Percentiles rank a stretch among this genome's conserved stretches.
phyloP scores from a whole-genome alignment of 2,113 vertebrate genomes.

The Indri indri region DNA sequence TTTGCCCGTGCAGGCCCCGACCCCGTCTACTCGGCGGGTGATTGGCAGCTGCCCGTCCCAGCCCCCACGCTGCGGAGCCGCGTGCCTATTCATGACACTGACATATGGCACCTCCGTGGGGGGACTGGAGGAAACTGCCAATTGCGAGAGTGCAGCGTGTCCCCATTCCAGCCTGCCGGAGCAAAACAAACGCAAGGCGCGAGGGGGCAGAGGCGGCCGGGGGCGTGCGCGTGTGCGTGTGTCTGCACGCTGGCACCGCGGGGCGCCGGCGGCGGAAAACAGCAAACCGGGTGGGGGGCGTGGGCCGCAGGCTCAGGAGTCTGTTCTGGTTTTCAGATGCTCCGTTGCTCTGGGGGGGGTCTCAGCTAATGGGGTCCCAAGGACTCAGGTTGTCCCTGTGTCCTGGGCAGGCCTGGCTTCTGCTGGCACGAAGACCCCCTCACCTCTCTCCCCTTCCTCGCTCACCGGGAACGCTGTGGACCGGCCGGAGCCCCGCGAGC shows the following conservation, averaged over 20 bases:
- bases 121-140: conserved; percentile 56
- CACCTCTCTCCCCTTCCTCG: not conserved
- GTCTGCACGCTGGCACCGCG: not conserved
- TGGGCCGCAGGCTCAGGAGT: not conserved
- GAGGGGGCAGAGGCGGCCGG: conserved; percentile 61
- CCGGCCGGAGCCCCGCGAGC: not conserved
- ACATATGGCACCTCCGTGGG: conserved; percentile 68
- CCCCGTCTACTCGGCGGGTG: not conserved
- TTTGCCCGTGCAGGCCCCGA: not conserved
- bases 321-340: not conserved
- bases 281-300: not conserved
- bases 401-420: not conserved
- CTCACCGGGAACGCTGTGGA: accelerated
- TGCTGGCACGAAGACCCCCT: not conserved
- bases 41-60: conserved; percentile 63
- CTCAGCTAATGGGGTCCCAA: not conserved
- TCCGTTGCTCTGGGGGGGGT: not conserved
- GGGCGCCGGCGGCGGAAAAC: not conserved
- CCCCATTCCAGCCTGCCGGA: conserved; percentile 57
- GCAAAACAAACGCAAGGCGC: conserved; percentile 56
- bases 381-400: not conserved
- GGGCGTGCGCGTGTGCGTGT: conserved; percentile 23
- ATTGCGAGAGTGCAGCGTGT: conserved; percentile 59
- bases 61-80: not conserved
- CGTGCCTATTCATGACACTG: conserved; percentile 62